Evolutionary conservation across 2,113 vertebrate species (phyloP).

Genomic region (Pseudorhombus dupliciocellatus): DNA sequence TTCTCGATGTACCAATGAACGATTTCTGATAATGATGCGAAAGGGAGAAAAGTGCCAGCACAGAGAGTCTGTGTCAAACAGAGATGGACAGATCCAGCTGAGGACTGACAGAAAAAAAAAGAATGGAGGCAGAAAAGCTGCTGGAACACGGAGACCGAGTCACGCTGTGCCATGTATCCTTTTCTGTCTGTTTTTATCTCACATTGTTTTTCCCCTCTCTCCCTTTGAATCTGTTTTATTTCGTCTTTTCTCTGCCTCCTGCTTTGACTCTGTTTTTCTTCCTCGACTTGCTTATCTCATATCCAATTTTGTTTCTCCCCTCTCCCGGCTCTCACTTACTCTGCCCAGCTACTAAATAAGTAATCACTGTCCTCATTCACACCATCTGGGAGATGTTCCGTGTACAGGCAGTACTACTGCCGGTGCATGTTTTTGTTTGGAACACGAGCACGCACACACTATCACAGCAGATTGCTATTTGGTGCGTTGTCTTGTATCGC

Average conservation of each 20-base stretch:
- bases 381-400: conserved; percentile 70
- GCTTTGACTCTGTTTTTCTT: conserved; percentile 9
- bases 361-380: conserved; percentile 74
- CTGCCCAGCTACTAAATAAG: conserved; percentile 64
- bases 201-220: neutral
- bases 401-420: conserved; percentile 48
- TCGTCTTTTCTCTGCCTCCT: conserved; percentile 4
- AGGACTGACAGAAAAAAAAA: conserved; percentile 1
- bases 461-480: conserved; percentile 36
- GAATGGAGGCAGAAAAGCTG: conserved; percentile 25
- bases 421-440: neutral
- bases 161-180: conserved; percentile 3
- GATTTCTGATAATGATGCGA: conserved; percentile 45
- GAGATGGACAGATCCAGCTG: conserved; percentile 1
- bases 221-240: conserved; percentile 16
- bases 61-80: conserved; percentile 13
- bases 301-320: conserved; percentile 1
- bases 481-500: conserved; percentile 33
- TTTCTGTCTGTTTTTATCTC: conserved; percentile 20
- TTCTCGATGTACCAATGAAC: no score
- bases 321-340: conserved; percentile 14
- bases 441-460: neutral
- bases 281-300: conserved; percentile 27
- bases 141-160: conserved; percentile 23
- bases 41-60: conserved; percentile 32